Evolutionary conservation across 2,888 invertebrate species (phyloP), one percentile per base, ranked within the genome.

Genomic region (Clepsis dumicolana): DNA sequence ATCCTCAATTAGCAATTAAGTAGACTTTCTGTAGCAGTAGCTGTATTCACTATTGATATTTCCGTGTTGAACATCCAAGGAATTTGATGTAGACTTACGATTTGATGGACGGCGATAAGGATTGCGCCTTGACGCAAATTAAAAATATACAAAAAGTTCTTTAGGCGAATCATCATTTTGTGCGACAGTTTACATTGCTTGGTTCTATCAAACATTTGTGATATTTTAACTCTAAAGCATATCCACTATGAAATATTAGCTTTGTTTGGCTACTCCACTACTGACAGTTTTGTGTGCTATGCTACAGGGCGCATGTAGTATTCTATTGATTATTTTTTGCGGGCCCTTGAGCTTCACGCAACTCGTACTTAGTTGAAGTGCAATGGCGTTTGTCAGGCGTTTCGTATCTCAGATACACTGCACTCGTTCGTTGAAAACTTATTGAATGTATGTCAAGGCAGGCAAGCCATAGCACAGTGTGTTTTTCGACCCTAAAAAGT

Each of bases 81-180:
- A 18, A 18, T 44, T 44, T 8, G 41, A 44, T 7, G 18, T 18
- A 16, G 21, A 93, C 94, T 94, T 80, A 94, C 94, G 77, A 94
- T 93, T 88, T 94, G 94, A 85, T 94, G 94, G 84, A 94, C 90
- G 86, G 94, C 94, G 78, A 94, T 93, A 54, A 94, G 87, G 79
- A 94, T 94, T 74, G 94, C 89, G 75, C 94, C 94, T 84, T 94
- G 94, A 59, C 94, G 91, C 83, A 94, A 88, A 88, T 91, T 92
- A 74, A 94, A 94, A 81, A 93, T 85, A 75, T 88, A 93, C 79
- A 94, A 87, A 86, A 94, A 93, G 80, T 91, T 90, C 71, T 89
- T 89, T 71, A 92, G 82, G 71, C 92, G 91, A 79, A 90, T 86
- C 87, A 90, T 89, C 85, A 91, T 89, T 78, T 89, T 90, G 80